Percentiles rank a stretch among this genome's conserved stretches.
Conservation (phyloP, 2,888 invertebrate genomes). For the Opisthograptis luteolata region DNA sequence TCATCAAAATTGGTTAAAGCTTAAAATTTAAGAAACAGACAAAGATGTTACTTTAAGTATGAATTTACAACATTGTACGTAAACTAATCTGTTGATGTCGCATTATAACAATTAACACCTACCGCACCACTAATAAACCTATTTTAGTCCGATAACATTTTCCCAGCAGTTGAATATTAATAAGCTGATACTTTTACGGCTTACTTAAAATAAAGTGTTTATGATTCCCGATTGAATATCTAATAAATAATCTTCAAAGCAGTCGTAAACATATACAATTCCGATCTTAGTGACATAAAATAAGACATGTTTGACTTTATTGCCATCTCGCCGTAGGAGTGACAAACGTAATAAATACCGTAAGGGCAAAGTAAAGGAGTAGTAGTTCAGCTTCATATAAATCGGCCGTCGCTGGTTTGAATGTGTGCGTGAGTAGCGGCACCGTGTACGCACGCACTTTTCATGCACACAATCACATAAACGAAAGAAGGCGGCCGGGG, state of each 20-base stretch:
- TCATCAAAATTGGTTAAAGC: too few species aligned
- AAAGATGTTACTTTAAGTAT: too few species aligned
- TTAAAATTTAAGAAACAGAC: too few species aligned
- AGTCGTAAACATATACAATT: slow-evolving; percentile 55
- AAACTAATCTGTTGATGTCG: slow-evolving; percentile 5
- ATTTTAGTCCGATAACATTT: slow-evolving; percentile 23
- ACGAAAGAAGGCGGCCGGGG: too few species aligned
- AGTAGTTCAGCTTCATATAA: too few species aligned
- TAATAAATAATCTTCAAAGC: slow-evolving; percentile 56
- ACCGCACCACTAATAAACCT: slow-evolving; percentile 19
- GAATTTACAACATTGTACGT: slow-evolving; percentile 24
- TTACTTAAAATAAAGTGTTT: slow-evolving; percentile 46
- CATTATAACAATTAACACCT: slow-evolving; percentile 23
- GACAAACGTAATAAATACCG: slow-evolving; percentile 72
- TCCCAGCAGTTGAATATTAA: slow-evolving; percentile 30
- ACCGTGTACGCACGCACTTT: too few species aligned
- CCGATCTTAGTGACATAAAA: slow-evolving; percentile 51
- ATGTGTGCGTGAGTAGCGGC: too few species aligned
- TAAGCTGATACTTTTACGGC: slow-evolving; percentile 32
- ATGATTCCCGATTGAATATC: slow-evolving; percentile 42
- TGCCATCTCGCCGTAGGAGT: slow-evolving; percentile 56
- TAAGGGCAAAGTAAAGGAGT: slow-evolving; percentile 62
- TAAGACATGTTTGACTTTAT: slow-evolving; percentile 64
- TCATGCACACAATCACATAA: too few species aligned
- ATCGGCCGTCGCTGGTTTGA: too few species aligned